These are phyloP conservation scores for Labroides dimidiatus DNA, from an alignment of 2,797 vertebrate genomes.

Conservation along the genomic window DNA sequence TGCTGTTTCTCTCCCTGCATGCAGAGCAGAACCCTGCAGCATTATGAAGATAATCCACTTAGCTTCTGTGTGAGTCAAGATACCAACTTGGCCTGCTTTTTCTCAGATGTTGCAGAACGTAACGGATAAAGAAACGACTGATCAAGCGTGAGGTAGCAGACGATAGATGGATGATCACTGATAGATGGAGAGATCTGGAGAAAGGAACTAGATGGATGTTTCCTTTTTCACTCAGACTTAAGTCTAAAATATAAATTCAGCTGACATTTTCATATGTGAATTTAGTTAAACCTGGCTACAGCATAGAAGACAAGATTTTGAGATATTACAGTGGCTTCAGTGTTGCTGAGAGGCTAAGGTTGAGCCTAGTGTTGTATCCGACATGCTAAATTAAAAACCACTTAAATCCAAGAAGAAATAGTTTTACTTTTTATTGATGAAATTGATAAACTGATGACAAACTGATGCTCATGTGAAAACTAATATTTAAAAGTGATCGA, in stretches of 20 bases:
- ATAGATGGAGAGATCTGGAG: slow-evolving; percentile 15
- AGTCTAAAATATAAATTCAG: slow-evolving; percentile 30
- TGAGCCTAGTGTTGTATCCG: too few relatives aligned
- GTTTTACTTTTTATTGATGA: too few relatives aligned
- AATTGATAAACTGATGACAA: too few relatives aligned
- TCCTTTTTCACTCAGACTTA: slow-evolving; percentile 19
- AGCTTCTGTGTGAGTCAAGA: slow-evolving; percentile 62
- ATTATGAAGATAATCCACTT: slow-evolving; percentile 75
- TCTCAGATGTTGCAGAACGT: slow-evolving; percentile 21
- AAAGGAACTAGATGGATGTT: slow-evolving; percentile 6
- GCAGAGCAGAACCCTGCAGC: slow-evolving; percentile 61
- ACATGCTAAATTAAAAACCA: too few relatives aligned
- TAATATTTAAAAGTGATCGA: too few relatives aligned
- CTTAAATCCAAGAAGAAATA: too few relatives aligned
- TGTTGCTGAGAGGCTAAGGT: too few relatives aligned
- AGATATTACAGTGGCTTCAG: too few relatives aligned
- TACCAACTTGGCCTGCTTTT: slow-evolving; percentile 53
- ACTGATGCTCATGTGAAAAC: too few relatives aligned
- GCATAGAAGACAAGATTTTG: too few relatives aligned
- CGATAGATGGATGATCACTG: too few relatives aligned
- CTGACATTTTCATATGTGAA: slow-evolving; percentile 18
- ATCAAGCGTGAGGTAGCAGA: slow-evolving; percentile 35
- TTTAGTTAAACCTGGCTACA: slow-evolving; percentile 40
- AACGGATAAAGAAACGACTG: slow-evolving; percentile 51
- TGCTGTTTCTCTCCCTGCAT: slow-evolving; percentile 27